phyloP scores from a whole-genome alignment of 2,113 vertebrate species.

The Dissostichus mawsoni region DNA sequence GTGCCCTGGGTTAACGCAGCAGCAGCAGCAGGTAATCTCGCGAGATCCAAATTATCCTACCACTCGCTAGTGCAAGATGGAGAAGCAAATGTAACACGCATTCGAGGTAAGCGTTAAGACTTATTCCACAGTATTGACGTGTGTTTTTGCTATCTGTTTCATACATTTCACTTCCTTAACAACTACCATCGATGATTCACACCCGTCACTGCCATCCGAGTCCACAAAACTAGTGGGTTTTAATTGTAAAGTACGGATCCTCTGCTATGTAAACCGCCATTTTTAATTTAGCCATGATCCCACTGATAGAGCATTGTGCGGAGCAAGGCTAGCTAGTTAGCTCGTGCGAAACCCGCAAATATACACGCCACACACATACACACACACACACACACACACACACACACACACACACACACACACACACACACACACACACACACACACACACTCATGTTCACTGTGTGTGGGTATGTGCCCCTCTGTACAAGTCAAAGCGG shows the following conservation, averaged over 20 bases:
- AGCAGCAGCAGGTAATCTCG: conserved; percentile 71
- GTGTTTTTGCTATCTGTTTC: neutral
- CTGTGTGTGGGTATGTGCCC: conserved; percentile 41
- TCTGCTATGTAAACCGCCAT: conserved; percentile 86
- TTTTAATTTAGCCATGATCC: conserved; percentile 85
- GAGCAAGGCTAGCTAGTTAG: conserved; percentile 66
- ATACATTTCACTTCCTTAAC: neutral
- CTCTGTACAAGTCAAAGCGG: conserved; percentile 13
- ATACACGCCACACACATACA: conserved; percentile 16
- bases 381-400: neutral
- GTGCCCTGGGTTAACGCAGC: conserved; percentile 60
- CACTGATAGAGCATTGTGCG: conserved; percentile 80
- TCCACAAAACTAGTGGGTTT: conserved; percentile 33
- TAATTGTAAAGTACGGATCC: conserved; percentile 65
- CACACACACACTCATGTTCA: conserved; percentile 14
- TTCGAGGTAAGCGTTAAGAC: conserved; percentile 81
- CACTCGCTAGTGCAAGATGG: conserved; percentile 86
- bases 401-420: conserved; percentile 8
- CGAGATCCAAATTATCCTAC: conserved; percentile 79
- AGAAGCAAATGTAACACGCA: conserved; percentile 85
- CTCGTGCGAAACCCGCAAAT: conserved; percentile 66
- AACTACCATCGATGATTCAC: neutral
- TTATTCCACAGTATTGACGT: conserved; percentile 34
- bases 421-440: conserved; percentile 1
- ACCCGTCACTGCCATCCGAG: neutral